Evolutionary conservation across 2,888 invertebrate species (phyloP), one percentile per base, ranked within the genome.

Genomic region (Lepidochrysops patricia): DNA sequence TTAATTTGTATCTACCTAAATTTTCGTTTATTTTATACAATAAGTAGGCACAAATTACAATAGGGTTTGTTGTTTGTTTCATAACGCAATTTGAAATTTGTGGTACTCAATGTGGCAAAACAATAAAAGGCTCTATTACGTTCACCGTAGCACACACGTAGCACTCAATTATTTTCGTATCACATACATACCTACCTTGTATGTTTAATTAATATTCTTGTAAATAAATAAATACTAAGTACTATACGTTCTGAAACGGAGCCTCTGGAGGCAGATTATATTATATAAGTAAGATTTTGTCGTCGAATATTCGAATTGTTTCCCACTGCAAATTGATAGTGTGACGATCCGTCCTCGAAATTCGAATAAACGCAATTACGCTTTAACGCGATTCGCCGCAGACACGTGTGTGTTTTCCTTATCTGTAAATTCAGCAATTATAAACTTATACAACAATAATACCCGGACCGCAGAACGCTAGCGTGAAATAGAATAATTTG

Each of bases 331-430:
- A 61, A 23, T 61, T 43, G 37, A 37, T 52, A 57, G 57, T 56
- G 57, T 68, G 67, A 63, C 66, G 67, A 66, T 65, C 62, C 76
- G 81, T 76, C 84, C 84, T 84, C 84, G 77, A 78, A 75, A 84
- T 84, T 84, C 84, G 77, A 78, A 75, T 70, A 68, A 69, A 72
- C 72, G 83, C 81, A 86, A 84, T 87, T 86, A 86, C 84, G 80
- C 82, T 84, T 85, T 80, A 83, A 77, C 78, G 75, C 84, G 77
- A 87, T 85, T 86, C 82, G 84, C 83, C 77, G 77, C 84, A 84
- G 80, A 82, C 83, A 82, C 84, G 80, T 82, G 81, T 79, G 81
- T 80, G 79, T 82, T 81, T 84, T 84, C 81, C 80, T 80, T 80
- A 79, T 83, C 78, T 80, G 78, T 77, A 76, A 80, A 80, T 84